Percentiles rank a stretch among this genome's conserved stretches.
These are phyloP conservation scores for Panulirus ornatus DNA, from an alignment of 1,140 invertebrate species.

Conservation along the genomic window DNA sequence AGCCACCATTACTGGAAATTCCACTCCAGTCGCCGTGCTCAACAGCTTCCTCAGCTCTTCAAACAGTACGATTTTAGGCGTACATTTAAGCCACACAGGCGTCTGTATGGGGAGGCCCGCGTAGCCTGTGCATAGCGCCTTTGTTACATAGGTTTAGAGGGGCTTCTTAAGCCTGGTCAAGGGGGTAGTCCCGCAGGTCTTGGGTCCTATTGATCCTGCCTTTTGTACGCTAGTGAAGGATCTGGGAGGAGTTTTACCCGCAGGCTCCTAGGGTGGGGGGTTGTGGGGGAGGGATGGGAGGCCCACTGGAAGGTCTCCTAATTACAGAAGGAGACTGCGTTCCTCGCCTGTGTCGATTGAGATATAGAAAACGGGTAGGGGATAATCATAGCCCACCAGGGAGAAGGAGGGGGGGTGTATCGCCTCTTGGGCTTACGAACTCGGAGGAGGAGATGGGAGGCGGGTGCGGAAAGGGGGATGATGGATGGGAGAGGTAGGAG, in stretches of 20 bases:
- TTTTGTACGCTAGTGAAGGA: constrained; percentile 33
- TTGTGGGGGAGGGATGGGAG: background rate
- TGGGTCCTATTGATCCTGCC: constrained; percentile 11
- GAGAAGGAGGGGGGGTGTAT: background rate
- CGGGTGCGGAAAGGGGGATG: background rate
- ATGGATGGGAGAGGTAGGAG: background rate
- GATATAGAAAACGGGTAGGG: constrained; percentile 29
- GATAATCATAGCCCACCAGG: constrained; percentile 31
- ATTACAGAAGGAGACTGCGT: constrained; percentile 20
- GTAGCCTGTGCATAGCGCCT: too few relatives aligned
- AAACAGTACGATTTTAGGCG: too few relatives aligned
- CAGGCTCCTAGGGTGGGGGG: too few relatives aligned
- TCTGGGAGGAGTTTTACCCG: background rate
- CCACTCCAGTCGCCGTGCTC: constrained; percentile 1
- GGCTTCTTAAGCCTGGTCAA: too few relatives aligned
- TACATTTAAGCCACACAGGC: too few relatives aligned
- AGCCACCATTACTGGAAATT: too few relatives aligned
- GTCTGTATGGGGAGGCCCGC: too few relatives aligned
- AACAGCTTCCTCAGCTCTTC: too few relatives aligned
- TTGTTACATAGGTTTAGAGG: too few relatives aligned
- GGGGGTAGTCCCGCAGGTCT: too few relatives aligned
- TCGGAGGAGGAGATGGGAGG: constrained; percentile 20
- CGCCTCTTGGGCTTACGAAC: background rate
- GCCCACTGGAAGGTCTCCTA: constrained; percentile 26
- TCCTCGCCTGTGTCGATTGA: constrained; percentile 22